phyloP scores from a whole-genome alignment of 2,888 invertebrate genomes.

The Cetonia aurata region DNA sequence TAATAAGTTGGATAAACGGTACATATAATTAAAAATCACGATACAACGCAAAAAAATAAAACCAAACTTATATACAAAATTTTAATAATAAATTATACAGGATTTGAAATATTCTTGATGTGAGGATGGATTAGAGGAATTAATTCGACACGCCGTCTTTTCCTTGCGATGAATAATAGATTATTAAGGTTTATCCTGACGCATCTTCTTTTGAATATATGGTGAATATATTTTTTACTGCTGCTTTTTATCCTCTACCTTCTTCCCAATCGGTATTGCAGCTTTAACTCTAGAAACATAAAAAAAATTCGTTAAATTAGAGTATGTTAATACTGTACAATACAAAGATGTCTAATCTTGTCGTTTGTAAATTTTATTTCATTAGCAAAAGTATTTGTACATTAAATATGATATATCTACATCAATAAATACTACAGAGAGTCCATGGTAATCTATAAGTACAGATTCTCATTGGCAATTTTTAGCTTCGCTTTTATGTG shows the following conservation, averaged over 20 bases:
- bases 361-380: no score
- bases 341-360: no score
- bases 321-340: no score
- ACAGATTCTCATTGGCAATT: no score
- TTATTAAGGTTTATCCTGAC: conserved; percentile 41
- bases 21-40: conserved; percentile 26
- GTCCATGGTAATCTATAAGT: no score
- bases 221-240: conserved; percentile 70
- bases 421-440: no score
- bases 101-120: conserved; percentile 47
- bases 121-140: conserved; percentile 50
- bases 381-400: background rate
- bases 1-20: conserved; percentile 47
- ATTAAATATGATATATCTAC: no score
- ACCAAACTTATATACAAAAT: conserved; percentile 53
- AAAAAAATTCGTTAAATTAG: conserved; percentile 29
- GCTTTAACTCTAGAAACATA: conserved; percentile 81
- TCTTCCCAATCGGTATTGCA: conserved; percentile 90
- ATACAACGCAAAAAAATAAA: conserved; percentile 51
- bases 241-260: conserved; percentile 86
- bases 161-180: conserved; percentile 46
- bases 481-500: no score
- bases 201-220: conserved; percentile 13
- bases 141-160: conserved; percentile 46
- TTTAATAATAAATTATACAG: conserved; percentile 52